Evolutionary conservation across 2,113 vertebrate genomes (phyloP), one percentile per base, ranked within the genome.

Genomic region (Oncorhynchus nerka): DNA sequence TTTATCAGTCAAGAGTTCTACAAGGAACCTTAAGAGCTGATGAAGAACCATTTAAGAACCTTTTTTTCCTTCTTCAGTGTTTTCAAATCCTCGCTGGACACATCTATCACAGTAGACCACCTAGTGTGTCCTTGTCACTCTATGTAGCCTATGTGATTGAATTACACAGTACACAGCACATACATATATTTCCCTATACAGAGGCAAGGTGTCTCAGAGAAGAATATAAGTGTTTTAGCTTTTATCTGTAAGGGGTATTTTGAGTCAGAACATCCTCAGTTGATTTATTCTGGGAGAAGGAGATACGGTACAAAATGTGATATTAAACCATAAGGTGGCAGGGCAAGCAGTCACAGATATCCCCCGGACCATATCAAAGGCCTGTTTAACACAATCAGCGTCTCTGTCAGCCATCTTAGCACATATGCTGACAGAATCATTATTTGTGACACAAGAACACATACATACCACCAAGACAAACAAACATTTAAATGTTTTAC

Each of bases 341-440:
- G 75, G 77, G 78, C 73, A 3, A 71, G 71, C 79, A 76, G 70
- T 74, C 82, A 9, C n/a, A 62, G 57, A 79, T 75, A 82, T 80
- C 83, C 79, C 71, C 55, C 51, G 75, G 61, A 69, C 85, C 80
- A 77, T 75, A 77, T 85, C 83, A 89, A 87, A 9, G 39, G 86
- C 73, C 26, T 49, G 1, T 32, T 75, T 71, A 73, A 73, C 75
- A 30, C 62, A 70, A 78, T 70, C 64, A 76, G 26, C 48, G 30
- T 70, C 15, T 71, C 45, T 78, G 39, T 45, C 39, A 45, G 39
- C 12, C 39, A 45, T 45, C 2, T 45, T 11, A 45, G 39, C 39
- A 55, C 51, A 85, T 83, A 83, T 85, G 77, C 68, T 86, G 82
- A 77, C 72, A 85, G 88, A 84, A 26, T 65, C 55, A 68, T 8